Evolutionary conservation across 2,888 invertebrate species (phyloP), one percentile per base, ranked within the genome.

Genomic region (Chironomus tentans): DNA sequence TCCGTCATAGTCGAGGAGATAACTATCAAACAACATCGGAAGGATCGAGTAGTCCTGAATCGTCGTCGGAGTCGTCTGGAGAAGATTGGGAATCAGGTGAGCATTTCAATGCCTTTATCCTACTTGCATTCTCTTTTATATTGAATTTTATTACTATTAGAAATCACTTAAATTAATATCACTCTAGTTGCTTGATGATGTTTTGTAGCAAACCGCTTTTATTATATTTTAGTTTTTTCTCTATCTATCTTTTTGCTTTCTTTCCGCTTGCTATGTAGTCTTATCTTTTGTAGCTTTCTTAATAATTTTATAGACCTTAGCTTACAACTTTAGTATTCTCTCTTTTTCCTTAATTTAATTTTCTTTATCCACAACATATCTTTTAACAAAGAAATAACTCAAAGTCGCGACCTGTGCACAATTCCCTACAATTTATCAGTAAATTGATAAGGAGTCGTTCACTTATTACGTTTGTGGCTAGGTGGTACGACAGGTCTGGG

Each of bases 71-170:
- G 7, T 80, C 80, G 70, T 79, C 80, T n/a, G 79, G 81, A 78
- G 82, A 82, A 78, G 84, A 83, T 80, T 84, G 84, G 84, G 84
- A 84, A 82, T 83, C 83, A 80, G 83, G 83, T 84, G 82, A 84
- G 84, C 84, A 80, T 21, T 69, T 28, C 69, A 13, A 46, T 69
- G 0, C 46, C n/a, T 12, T 15, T 69, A n/a, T 6, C 18, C 13
- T n/a, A n/a, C 21, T 22, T 21, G 18, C 13, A 71, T 12, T 46
- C 70, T 15, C 18, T 50, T 28, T 24, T 28, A 10, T n/a, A 22
- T 68, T 38, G 68, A 28, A 28, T 28, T 28, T 28, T 28, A n/a
- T n/a, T n/a, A 28, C 68, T 21, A 38, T 38, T 68, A 24, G 22
- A 48, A 15, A 56, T 56, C 56, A 18, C 56, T 56, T 18, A 56